Evolutionary conservation across 1,140 invertebrate species (phyloP), one percentile per base, ranked within the genome.

Genomic region (Oppia nitens): DNA sequence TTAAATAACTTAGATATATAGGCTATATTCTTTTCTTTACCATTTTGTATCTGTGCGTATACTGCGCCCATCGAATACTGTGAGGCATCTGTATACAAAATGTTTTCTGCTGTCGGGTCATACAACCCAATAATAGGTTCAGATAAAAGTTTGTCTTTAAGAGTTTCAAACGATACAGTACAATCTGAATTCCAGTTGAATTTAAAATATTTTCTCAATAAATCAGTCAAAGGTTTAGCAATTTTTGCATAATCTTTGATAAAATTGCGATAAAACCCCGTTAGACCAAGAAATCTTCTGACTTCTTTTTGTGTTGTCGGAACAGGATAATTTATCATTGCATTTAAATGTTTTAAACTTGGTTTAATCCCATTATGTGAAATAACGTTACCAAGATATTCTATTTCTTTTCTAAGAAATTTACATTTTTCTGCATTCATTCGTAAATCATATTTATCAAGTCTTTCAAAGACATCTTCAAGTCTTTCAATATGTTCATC

Each of bases 1-100:
- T 59, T 67, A 4, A 77, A 55, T 12, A 45, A n/a, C 6, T 32
- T 17, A 24, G 3, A 6, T 47, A 17, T 4, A 45, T 55, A 55
- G 6, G 21, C 14, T 3, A 12, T 14, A 47, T 20, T 9, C 26
- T 27, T 11, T 12, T 23, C 3, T 47, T 21, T 21, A 12, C 9
- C 25, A 26, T 4, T 3, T n/a, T 55, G 25, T 29, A 12, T 3
- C 51, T 72, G 66, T 0, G 68, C 47, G 4, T 73, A 32, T 3
- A 72, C 62, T 4, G 67, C 67, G 9, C 68, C 70, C 48, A 67
- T 63, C 1, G 67, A 69, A 6, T 58, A 55, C 1, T 64, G 61
- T 20, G 62, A 64, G 0, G 68, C 69, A 57, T 72, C 71, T 9
- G 52, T 59, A 20, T 40, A 40, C n/a, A 59, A 45, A 47, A 45